Conservation (phyloP, 2,113 vertebrate species). For the Hippocampus mohnikei region DNA sequence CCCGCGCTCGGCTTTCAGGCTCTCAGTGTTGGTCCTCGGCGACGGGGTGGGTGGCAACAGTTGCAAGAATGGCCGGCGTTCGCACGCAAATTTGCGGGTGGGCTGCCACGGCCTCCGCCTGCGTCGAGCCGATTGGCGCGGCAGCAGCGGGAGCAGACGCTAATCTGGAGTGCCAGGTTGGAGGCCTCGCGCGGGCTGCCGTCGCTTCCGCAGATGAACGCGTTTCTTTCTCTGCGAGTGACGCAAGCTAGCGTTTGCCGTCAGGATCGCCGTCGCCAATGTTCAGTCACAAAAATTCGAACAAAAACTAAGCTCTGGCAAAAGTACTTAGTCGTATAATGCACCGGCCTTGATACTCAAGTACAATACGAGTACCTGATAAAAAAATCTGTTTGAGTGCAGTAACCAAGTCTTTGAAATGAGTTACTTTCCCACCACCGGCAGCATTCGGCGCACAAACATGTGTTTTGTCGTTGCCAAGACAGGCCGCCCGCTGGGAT, state of each 20-base stretch:
- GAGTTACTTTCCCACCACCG: too few relatives aligned
- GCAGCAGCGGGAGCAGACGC: conserved; percentile 51
- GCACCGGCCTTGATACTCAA: too few relatives aligned
- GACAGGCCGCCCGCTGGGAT: conserved; percentile 52
- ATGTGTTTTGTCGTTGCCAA: conserved; percentile 62
- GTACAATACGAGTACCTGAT: too few relatives aligned
- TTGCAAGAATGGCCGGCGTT: conserved; percentile 23
- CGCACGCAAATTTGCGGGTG: conserved; percentile 51
- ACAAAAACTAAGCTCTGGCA: too few relatives aligned
- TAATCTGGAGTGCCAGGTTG: conserved; percentile 58
- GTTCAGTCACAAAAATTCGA: neutral
- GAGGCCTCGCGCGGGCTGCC: conserved; percentile 33
- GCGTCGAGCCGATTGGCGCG: conserved; percentile 49
- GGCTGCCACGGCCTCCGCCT: conserved; percentile 42
- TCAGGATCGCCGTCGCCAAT: neutral
- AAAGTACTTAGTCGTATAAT: too few relatives aligned
- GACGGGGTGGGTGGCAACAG: conserved; percentile 1
- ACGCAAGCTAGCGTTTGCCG: neutral
- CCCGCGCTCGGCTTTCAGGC: conserved; percentile 32
- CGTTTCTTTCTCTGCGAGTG: conserved; percentile 22
- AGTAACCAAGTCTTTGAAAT: too few relatives aligned
- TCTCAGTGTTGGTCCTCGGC: conserved; percentile 47
- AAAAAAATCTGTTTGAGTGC: too few relatives aligned
- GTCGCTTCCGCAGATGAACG: conserved; percentile 44
- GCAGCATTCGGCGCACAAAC: conserved; percentile 13